Evolutionary conservation across 2,113 vertebrate species (phyloP).

Genomic region (Salvelinus namaycush): DNA sequence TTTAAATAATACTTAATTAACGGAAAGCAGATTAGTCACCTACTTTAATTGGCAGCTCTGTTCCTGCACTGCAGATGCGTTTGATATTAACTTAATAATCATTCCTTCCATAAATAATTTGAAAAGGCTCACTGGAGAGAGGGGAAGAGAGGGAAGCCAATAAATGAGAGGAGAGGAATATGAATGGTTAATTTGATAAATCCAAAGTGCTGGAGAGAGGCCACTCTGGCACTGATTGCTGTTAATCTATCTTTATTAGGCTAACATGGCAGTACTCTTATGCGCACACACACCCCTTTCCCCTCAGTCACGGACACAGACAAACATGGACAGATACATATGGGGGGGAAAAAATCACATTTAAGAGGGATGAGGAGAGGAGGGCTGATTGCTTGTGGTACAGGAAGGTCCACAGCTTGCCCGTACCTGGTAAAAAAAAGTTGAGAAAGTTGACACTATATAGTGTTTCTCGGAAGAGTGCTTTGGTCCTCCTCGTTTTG

Average conservation of each 20-base stretch:
- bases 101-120: constrained; percentile 71
- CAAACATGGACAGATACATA: constrained; percentile 29
- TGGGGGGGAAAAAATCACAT: not conserved
- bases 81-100: constrained; percentile 70
- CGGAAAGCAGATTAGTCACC: constrained; percentile 68
- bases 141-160: constrained; percentile 35
- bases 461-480: no score
- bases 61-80: constrained; percentile 58
- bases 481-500: no score
- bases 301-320: constrained; percentile 20
- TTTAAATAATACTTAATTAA: constrained; percentile 77
- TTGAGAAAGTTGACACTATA: no score
- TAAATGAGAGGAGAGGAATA: constrained; percentile 53
- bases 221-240: constrained; percentile 47
- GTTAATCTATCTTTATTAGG: constrained; percentile 62
- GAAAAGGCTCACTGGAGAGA: constrained; percentile 56
- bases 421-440: no score
- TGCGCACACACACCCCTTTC: not conserved
- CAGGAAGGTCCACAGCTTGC: no score
- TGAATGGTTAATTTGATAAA: constrained; percentile 67
- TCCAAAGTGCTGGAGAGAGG: constrained; percentile 51
- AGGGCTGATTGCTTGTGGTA: no score
- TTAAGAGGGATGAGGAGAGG: not conserved
- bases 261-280: constrained; percentile 20
- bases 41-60: constrained; percentile 70